A percentile compares a stretch with the other conserved stretches of the same genome.
Conservation (phyloP, 2,113 vertebrate genomes). For the Anthoscopus minutus region DNA sequence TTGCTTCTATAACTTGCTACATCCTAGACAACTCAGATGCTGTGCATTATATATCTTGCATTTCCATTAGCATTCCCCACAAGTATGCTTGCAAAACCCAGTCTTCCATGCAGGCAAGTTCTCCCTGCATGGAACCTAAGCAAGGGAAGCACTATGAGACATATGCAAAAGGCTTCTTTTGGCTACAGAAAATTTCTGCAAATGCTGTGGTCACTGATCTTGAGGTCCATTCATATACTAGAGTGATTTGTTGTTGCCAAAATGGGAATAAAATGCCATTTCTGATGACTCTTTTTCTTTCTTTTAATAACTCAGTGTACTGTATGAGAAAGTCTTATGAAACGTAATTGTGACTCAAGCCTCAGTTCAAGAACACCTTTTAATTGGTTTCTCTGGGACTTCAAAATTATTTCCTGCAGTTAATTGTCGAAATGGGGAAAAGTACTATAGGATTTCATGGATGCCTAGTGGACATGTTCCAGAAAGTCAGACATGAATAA, state of each 20-base stretch:
- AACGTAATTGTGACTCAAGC: neutral
- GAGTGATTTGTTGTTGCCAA: neutral
- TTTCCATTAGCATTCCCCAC: neutral
- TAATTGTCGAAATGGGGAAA: slow-evolving; percentile 9
- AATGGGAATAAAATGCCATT: neutral
- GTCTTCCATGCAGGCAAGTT: neutral
- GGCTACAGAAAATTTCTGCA: neutral
- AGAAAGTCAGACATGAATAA: neutral
- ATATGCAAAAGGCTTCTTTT: neutral
- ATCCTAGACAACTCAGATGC: neutral
- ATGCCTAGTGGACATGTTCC: neutral
- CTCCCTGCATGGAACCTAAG: neutral
- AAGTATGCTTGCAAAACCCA: neutral
- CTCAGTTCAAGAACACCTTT: slow-evolving; percentile 2
- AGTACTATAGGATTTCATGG: neutral
- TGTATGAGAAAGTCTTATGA: neutral
- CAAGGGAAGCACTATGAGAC: neutral
- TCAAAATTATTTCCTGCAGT: slow-evolving; percentile 12
- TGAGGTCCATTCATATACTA: neutral
- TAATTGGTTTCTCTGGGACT: slow-evolving; percentile 56
- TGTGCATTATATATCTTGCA: neutral
- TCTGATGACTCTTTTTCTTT: neutral
- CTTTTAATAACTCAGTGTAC: neutral
- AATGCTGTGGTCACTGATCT: neutral
- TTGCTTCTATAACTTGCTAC: neutral